Conservation (phyloP, 2,888 invertebrate species). For the Eumerus sabulonum region DNA sequence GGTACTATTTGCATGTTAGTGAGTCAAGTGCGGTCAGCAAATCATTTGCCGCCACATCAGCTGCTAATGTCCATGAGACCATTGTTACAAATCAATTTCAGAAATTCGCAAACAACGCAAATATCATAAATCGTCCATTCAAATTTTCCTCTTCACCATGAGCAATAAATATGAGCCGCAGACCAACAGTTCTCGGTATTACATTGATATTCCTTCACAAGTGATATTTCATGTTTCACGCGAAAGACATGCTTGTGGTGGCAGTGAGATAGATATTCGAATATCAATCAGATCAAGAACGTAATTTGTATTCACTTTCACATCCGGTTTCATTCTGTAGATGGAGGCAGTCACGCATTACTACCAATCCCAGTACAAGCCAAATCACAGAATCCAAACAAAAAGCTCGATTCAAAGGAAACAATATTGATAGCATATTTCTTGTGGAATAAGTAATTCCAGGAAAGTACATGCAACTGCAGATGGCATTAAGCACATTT, state of each 20-base stretch:
- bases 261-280: too few species aligned
- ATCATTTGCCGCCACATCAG: too few species aligned
- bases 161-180: constrained; percentile 7
- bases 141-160: not conserved
- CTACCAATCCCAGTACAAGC: not conserved
- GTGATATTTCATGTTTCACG: constrained; percentile 30
- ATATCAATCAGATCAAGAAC: constrained; percentile 26
- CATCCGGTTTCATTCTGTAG: constrained; percentile 16
- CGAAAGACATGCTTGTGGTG: constrained; percentile 1
- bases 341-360: constrained; percentile 37
- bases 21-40: too few species aligned
- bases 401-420: constrained; percentile 41
- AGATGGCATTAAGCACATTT: constrained; percentile 44
- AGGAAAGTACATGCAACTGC: constrained; percentile 9
- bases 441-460: constrained; percentile 45
- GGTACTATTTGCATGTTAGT: too few species aligned
- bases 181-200: constrained; percentile 34
- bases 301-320: constrained; percentile 23
- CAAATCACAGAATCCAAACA: constrained; percentile 3
- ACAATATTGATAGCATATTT: constrained; percentile 49
- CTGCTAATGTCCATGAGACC: too few species aligned
- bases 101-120: too few species aligned
- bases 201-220: constrained; percentile 36
- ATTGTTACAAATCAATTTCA: too few species aligned
- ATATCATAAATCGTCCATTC: constrained; percentile 3